Base-by-base conservation (phyloP, 2,797 vertebrate genomes). In the Takifugu ocellatus region DNA sequence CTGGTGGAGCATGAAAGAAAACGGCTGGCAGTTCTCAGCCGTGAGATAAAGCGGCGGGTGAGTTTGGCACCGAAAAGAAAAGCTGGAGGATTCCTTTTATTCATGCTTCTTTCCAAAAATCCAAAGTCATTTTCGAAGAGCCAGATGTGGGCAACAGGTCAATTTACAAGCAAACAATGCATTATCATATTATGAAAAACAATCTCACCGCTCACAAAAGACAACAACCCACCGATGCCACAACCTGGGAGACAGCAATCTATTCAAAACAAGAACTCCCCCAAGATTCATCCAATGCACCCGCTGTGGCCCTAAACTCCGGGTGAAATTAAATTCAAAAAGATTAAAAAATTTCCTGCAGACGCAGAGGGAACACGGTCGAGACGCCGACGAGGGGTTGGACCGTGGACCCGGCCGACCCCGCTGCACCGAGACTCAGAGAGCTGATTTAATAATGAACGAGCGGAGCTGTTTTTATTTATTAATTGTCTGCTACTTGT, bases 221-320 rank as follows among this genome's bases (percentile, higher is more conserved):
- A 69, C 36, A 67, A 29, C 69, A 25, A 61, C 31, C 31, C 36
- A 39, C 2, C 10, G 56, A 43, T 63, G 68, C 58, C 60, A 70
- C 59, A 68, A 65, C 55, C 62, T 75, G 71, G 45, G 66, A 79
- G 80, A 86, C 64, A 79, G 77, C 68, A 79, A 78, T 56, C 77
- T 79, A 74, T 81, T 77, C 74, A 87, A 84, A 88, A 81, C 75
- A 84, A 84, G 70, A 65, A 56, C 31, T 79, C 83, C 78, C 84
- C 61, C 52, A 49, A 77, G 83, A 87, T 72, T 72, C 54, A 60
- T 81, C 65, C 68, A 60, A 66, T 47, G 58, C 54, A 62, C 61
- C 56, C 55, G 80, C 63, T 43, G 54, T 54, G 24, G 65, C 78
- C 84, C 80, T 86, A 81, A 89, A 82, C 75, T 87, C 53, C 52